These are phyloP conservation scores for Muricea muricata DNA, from an alignment of 92 coral and sea anemone genomes.

Conservation along the genomic window DNA sequence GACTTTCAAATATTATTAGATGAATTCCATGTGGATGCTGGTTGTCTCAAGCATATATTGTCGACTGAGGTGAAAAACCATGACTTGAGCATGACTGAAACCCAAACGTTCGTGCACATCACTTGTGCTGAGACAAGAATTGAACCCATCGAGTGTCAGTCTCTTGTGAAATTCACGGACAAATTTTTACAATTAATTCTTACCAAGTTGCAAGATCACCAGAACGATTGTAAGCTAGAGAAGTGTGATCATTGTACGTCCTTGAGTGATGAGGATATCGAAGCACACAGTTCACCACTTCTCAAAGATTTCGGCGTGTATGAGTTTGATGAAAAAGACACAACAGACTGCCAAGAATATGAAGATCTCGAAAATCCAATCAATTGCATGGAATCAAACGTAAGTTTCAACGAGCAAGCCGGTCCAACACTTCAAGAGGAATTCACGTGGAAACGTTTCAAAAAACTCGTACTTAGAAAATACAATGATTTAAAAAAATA, in stretches of 20 bases:
- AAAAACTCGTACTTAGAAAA: background rate
- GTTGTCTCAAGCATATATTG: background rate
- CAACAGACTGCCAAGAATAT: background rate
- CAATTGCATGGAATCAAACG: too few relatives aligned
- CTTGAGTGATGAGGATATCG: background rate
- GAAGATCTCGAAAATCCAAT: background rate
- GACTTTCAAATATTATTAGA: background rate
- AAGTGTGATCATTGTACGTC: background rate
- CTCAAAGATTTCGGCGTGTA: background rate
- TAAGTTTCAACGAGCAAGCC: background rate
- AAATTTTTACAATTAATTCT: background rate
- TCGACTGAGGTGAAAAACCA: background rate
- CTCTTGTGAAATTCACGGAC: background rate
- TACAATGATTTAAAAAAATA: background rate
- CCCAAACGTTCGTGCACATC: background rate
- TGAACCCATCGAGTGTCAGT: background rate
- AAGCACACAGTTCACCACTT: background rate
- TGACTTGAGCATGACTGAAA: background rate
- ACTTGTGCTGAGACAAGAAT: background rate
- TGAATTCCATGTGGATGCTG: background rate
- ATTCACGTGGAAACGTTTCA: background rate
- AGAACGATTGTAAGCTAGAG: background rate
- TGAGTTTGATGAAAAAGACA: background rate
- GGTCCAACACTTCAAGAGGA: background rate
- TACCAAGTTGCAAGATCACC: background rate